A percentile compares a stretch with the other conserved stretches of the same genome.
phyloP scores from a whole-genome alignment of 1,140 invertebrate genomes.

The Drosophila teissieri region DNA sequence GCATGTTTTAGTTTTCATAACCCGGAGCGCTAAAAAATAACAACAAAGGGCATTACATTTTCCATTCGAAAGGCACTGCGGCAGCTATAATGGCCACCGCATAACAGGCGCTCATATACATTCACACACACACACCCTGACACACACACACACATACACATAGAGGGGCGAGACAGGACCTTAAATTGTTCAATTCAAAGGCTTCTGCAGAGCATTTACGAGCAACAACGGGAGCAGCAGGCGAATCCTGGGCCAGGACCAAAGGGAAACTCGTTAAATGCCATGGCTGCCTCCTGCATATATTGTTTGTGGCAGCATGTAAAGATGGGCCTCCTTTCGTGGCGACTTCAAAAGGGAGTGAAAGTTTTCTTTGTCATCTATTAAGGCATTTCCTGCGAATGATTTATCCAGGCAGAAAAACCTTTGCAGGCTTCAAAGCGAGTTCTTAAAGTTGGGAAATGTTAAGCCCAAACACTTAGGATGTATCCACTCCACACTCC shows the following conservation, averaged over 20 bases:
- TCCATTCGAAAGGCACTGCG: slow-evolving; percentile 52
- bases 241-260: slow-evolving; percentile 5
- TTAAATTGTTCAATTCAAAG: slow-evolving; percentile 61
- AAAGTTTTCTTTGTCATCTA: slow-evolving; percentile 45
- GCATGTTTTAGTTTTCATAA: slow-evolving; percentile 61
- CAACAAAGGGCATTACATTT: slow-evolving; percentile 44
- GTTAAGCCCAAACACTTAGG: background rate
- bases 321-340: slow-evolving; percentile 19
- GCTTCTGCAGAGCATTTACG: slow-evolving; percentile 48
- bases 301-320: slow-evolving; percentile 25
- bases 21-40: slow-evolving; percentile 50
- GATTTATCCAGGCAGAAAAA: slow-evolving; percentile 24
- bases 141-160: background rate
- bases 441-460: background rate
- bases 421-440: slow-evolving; percentile 11
- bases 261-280: slow-evolving; percentile 45
- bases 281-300: slow-evolving; percentile 22
- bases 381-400: slow-evolving; percentile 30
- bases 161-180: slow-evolving; percentile 16
- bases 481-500: no score
- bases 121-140: background rate
- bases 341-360: slow-evolving; percentile 30
- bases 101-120: slow-evolving; percentile 2
- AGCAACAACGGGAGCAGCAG: slow-evolving; percentile 31
- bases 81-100: slow-evolving; percentile 49